Evolutionary conservation across 2,888 invertebrate species (phyloP).

Genomic region (Drosophila histrio): DNA sequence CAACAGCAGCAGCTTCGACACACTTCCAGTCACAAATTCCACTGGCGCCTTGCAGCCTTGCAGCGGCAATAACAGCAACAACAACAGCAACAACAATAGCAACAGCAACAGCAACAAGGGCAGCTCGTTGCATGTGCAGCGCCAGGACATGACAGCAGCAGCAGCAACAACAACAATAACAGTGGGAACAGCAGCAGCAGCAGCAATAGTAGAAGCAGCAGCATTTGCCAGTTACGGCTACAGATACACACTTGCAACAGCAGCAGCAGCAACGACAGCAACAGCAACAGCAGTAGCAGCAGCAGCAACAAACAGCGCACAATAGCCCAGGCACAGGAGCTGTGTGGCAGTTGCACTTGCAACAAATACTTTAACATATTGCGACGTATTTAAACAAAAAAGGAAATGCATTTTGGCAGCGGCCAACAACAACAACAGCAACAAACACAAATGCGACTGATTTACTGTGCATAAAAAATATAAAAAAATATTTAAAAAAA

Average conservation of each 20-base stretch:
- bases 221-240: conserved; percentile 46
- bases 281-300: conserved; percentile 40
- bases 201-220: conserved; percentile 47
- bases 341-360: conserved; percentile 17
- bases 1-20: conserved; percentile 59
- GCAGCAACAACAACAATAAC: conserved; percentile 35
- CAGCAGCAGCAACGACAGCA: conserved; percentile 43
- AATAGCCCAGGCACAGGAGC: conserved; percentile 35
- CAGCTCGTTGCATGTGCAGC: conserved; percentile 71
- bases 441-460: conserved; percentile 48
- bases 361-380: conserved; percentile 48
- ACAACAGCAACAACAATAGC: conserved; percentile 16
- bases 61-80: conserved; percentile 48
- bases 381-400: conserved; percentile 33
- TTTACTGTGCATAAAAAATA: conserved; percentile 46
- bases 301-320: conserved; percentile 30
- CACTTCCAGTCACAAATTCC: conserved; percentile 78
- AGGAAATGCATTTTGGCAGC: conserved; percentile 38
- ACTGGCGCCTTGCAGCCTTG: conserved; percentile 73
- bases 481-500: background rate
- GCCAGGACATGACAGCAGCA: conserved; percentile 50
- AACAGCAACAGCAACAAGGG: conserved; percentile 32
- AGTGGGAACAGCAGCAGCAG: conserved; percentile 37
- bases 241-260: conserved; percentile 61
- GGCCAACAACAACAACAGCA: conserved; percentile 11